Evolutionary conservation across 92 coral and sea anemone genomes (phyloP), one percentile per base, ranked within the genome.

Genomic region (Palythoa caribaeorum): DNA sequence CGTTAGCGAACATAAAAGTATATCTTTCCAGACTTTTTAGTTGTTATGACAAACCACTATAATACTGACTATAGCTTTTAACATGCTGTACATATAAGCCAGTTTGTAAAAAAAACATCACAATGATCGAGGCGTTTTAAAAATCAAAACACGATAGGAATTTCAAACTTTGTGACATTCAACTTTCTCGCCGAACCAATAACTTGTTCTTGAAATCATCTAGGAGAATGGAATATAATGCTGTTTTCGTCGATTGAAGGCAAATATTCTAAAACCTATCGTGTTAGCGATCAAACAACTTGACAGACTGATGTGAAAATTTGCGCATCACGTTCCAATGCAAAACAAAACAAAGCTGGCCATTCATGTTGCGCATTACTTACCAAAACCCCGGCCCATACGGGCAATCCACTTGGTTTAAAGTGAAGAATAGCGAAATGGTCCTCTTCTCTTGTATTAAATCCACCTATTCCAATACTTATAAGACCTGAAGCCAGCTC

Each of bases 351-450:
- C 12, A 65, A 70, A 38, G 6, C 16, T 20, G 10, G 13, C 9
- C 47, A 70, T 70, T 70, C 47, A n/a, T 15, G 16, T 20, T 59
- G 19, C 65, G 65, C 14, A 15, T 40, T 71, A 89, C 98, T 72
- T 87, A 93, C 98, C 86, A 94, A 77, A 72, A 93, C 90, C 62
- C 98, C 98, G 9, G 92, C 92, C 98, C 98, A 95, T 15, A 95
- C 93, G 15, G 98, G 98, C 15, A 95, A 87, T 15, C 98, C 98
- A 38, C 93, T 91, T 55, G 98, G 92, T 88, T 95, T 89, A 78
- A 95, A 93, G 44, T 89, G 80, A 47, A 93, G 89, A 28, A 95
- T 84, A 13, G 93, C 98, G 2, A 88, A 80, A 79, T 95, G 98
- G 48, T 95, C 92, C 59, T 93, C 93, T 35, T 95, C 91, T 48